Evolutionary conservation across 1,140 invertebrate genomes (phyloP).

Genomic region (Trachymyrmex septentrionalis): DNA sequence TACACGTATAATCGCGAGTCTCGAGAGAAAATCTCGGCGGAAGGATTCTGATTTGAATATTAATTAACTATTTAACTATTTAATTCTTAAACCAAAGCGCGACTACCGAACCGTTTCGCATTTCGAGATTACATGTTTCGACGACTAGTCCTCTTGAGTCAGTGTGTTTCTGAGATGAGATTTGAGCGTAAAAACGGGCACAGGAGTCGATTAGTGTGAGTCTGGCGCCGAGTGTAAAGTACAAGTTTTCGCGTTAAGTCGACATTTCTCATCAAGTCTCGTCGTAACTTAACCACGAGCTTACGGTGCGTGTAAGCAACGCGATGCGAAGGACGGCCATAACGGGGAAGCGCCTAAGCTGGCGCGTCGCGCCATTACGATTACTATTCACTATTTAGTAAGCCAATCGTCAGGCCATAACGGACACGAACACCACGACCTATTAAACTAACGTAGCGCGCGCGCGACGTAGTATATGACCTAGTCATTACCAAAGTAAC

Average conservation of each 20-base stretch:
- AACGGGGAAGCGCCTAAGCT: conserved; percentile 8
- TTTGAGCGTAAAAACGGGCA: background rate
- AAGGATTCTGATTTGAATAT: background rate
- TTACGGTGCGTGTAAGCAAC: background rate
- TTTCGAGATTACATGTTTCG: background rate
- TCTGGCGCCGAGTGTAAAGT: conserved; percentile 10
- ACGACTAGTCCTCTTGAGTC: background rate
- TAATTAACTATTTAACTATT: background rate
- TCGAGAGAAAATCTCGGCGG: background rate
- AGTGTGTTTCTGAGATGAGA: background rate
- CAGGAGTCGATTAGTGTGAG: background rate
- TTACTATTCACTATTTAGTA: conserved; percentile 50
- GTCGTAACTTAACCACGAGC: background rate
- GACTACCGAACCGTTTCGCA: no score
- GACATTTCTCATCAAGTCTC: background rate
- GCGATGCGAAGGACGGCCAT: conserved; percentile 23
- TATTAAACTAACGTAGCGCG: conserved; percentile 62
- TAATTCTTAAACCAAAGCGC: background rate
- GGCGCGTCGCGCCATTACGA: conserved; percentile 38
- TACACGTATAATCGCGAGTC: background rate
- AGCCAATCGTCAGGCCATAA: conserved; percentile 45
- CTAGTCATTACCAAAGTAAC: conserved; percentile 87
- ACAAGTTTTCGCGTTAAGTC: conserved; percentile 16
- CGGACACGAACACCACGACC: conserved; percentile 19
- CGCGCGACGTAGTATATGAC: conserved; percentile 78